phyloP scores from a whole-genome alignment of 2,797 vertebrate species.

The Cichlasoma orientale region DNA sequence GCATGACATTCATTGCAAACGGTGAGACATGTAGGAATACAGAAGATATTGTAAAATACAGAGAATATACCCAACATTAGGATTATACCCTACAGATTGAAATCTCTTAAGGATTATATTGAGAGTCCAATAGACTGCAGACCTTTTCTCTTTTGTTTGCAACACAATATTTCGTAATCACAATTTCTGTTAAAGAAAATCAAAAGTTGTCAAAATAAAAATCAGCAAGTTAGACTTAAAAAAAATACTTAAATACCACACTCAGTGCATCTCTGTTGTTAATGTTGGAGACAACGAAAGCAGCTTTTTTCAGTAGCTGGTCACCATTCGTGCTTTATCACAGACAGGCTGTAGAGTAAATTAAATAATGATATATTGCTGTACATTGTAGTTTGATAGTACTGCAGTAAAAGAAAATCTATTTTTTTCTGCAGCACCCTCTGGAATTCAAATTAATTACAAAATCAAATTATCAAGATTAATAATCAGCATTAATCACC shows the following conservation, averaged over 20 bases:
- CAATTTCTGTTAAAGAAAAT: background rate
- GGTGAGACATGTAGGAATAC: too few species aligned
- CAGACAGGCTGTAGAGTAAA: background rate
- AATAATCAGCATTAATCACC: background rate
- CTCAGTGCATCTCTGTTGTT: background rate
- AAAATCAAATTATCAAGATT: constrained; percentile 4
- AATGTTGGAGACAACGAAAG: background rate
- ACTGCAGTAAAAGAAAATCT: background rate
- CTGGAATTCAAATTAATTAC: background rate
- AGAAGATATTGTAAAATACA: too few species aligned
- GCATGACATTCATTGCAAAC: too few species aligned
- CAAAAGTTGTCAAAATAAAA: background rate
- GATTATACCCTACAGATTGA: background rate
- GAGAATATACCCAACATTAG: too few species aligned
- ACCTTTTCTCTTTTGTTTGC: background rate
- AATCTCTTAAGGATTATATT: background rate
- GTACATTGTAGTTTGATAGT: background rate
- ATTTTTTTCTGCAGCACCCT: background rate
- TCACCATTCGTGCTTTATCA: background rate
- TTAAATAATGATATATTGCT: background rate
- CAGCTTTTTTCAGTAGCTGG: background rate
- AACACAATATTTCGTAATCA: background rate
- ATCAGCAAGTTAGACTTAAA: background rate
- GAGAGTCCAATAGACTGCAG: too few species aligned
- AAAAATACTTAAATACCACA: background rate